Percentiles rank a stretch among this genome's conserved stretches.
These are phyloP conservation scores for Oxyteleia sp. DNA, from an alignment of 2,888 invertebrate species.

Conservation along the genomic window DNA sequence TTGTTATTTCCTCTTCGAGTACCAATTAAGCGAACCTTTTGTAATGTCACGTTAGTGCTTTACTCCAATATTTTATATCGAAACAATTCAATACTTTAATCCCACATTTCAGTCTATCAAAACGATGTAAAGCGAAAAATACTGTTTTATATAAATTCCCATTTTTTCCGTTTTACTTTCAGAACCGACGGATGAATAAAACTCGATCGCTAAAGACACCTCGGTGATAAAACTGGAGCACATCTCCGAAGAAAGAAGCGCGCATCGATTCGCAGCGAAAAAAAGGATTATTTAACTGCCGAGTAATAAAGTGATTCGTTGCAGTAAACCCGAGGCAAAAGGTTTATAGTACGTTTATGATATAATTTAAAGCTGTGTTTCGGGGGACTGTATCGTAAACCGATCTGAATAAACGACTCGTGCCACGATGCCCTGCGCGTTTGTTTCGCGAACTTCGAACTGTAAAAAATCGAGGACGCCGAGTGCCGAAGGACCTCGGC, in stretches of 20 bases:
- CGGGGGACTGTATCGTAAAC: constrained; percentile 44
- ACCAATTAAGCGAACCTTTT: neutral
- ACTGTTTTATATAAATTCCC: neutral
- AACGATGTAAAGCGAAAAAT: neutral
- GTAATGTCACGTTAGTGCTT: neutral
- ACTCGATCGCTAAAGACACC: constrained; percentile 16
- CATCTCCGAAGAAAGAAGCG: constrained; percentile 3
- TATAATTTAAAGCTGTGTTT: constrained; percentile 50
- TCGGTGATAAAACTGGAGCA: constrained; percentile 16
- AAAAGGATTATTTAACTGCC: constrained; percentile 40
- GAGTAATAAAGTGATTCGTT: constrained; percentile 39
- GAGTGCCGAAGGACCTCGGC: constrained; percentile 49
- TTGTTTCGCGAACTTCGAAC: constrained; percentile 52
- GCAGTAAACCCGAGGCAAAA: constrained; percentile 18
- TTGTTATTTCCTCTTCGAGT: neutral
- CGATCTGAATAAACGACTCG: constrained; percentile 59
- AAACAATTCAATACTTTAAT: neutral
- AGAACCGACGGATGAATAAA: constrained; percentile 1
- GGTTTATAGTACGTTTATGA: constrained; percentile 44
- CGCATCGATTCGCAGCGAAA: constrained; percentile 19
- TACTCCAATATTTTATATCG: too few relatives aligned
- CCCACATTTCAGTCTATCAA: neutral
- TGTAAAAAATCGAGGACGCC: constrained; percentile 61
- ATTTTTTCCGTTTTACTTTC: neutral
- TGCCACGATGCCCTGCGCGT: constrained; percentile 12